Base-by-base conservation (phyloP, 2,113 vertebrate species). In the Myxocyprinus asiaticus region DNA sequence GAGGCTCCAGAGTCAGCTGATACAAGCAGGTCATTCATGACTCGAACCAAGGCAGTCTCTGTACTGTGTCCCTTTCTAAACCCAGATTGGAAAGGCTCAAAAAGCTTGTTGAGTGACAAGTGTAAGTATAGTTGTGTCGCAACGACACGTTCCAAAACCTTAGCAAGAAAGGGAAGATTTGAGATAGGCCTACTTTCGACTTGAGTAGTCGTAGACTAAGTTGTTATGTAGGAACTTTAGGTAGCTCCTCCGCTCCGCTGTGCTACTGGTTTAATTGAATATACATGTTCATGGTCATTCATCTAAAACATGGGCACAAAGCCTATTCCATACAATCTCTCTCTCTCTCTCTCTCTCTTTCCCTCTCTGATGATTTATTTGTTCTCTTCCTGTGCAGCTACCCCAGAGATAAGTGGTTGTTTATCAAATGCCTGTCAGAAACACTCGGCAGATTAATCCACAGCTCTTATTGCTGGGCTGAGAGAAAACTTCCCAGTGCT, bases 341-440 rank as follows among this genome's bases (percentile, higher is more conserved):
- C 17, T 71, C 43, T 69, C 22, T 69, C 22, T 33, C 22, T 33
- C 22, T 33, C 22, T 33, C 51, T 70, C 67, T 74, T 22, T 77
- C n/a, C 48, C 11, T 75, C 63, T 66, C 70, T 69, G 79, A 56
- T 78, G 65, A 88, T 88, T 81, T 82, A 82, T 79, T 87, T 77
- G 79, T 48, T 73, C 76, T 74, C 63, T 86, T 88, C 79, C 79
- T 80, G 55, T 66, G 51, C 50, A 82, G 76, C 81, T 86, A 84
- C 85, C 86, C 86, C 80, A 83, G 86, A 89, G 88, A 89, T 86
- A 86, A 88, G 86, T 87, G 79, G 77, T 83, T 88, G 86, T 89
- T 89, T 87, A 87, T 90, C 87, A 88, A 86, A 88, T 84, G 83
- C 81, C 76, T 70, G 80, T 78, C 77, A 85, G 86, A 88, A 88